These are phyloP conservation scores for Cotesia chilonis DNA, from an alignment of 1,140 invertebrate species.

Conservation along the genomic window DNA sequence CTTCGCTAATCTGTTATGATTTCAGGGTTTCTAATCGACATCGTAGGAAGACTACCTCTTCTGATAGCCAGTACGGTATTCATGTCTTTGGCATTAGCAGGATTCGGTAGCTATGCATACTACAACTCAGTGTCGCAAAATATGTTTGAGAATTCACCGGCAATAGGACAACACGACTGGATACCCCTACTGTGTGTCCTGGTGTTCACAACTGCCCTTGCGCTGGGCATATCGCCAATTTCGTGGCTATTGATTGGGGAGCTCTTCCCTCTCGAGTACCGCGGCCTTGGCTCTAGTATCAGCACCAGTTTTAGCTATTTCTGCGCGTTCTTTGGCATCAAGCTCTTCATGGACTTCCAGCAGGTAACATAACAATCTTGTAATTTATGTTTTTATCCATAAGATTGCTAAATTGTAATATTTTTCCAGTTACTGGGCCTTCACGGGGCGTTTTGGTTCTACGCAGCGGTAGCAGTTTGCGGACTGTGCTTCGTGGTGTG, in stretches of 20 bases:
- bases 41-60: conserved; percentile 78
- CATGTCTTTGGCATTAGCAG: conserved; percentile 82
- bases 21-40: conserved; percentile 77
- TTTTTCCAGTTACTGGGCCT: conserved; percentile 72
- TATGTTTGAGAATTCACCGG: conserved; percentile 49
- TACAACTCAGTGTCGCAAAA: conserved; percentile 68
- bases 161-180: conserved; percentile 75
- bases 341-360: conserved; percentile 86
- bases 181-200: conserved; percentile 83
- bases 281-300: conserved; percentile 83
- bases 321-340: conserved; percentile 88
- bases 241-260: conserved; percentile 88
- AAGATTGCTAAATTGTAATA: not conserved
- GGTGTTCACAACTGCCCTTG: conserved; percentile 84
- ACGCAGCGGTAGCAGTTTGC: conserved; percentile 82
- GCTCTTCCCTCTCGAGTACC: conserved; percentile 85
- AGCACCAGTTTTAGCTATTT: conserved; percentile 87
- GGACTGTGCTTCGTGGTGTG: conserved; percentile 85
- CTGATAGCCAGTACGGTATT: conserved; percentile 82
- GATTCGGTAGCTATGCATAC: conserved; percentile 83
- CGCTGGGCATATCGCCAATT: conserved; percentile 88
- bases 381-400: not conserved
- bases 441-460: conserved; percentile 88
- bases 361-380: conserved; percentile 53
- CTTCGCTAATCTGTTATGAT: too few species aligned